A percentile compares a stretch with the other conserved stretches of the same genome.
phyloP scores from a whole-genome alignment of 2,888 invertebrate genomes.

The Dysmachus trigonus region DNA sequence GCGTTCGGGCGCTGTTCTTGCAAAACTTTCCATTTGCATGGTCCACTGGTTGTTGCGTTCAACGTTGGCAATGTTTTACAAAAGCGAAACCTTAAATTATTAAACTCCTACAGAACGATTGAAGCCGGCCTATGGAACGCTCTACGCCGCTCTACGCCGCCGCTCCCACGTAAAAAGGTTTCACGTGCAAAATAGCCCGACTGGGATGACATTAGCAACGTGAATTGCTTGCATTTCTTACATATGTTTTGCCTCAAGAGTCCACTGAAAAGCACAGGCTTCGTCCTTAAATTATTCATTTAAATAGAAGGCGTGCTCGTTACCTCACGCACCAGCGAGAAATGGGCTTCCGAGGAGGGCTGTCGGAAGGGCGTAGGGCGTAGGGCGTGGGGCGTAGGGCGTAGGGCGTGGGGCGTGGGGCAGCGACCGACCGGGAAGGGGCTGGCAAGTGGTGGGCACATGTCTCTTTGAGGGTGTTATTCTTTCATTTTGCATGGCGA shows the following conservation, averaged over 20 bases:
- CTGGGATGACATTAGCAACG: neutral
- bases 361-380: too few relatives aligned
- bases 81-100: neutral
- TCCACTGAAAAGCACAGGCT: neutral
- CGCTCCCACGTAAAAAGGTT: neutral
- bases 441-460: neutral
- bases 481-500: conserved; percentile 8
- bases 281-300: neutral
- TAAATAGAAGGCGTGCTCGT: neutral
- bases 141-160: too few relatives aligned
- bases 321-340: neutral
- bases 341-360: neutral
- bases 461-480: conserved; percentile 2
- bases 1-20: neutral
- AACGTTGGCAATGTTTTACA: neutral
- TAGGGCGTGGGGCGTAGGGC: neutral
- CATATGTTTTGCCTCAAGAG: neutral
- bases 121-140: neutral
- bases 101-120: neutral
- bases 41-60: neutral
- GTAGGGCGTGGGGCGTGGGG: neutral
- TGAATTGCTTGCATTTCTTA: neutral
- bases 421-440: neutral
- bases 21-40: neutral
- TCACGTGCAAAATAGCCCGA: neutral